Base-by-base conservation (phyloP, 1,140 invertebrate species). In the Eueides isabella region DNA sequence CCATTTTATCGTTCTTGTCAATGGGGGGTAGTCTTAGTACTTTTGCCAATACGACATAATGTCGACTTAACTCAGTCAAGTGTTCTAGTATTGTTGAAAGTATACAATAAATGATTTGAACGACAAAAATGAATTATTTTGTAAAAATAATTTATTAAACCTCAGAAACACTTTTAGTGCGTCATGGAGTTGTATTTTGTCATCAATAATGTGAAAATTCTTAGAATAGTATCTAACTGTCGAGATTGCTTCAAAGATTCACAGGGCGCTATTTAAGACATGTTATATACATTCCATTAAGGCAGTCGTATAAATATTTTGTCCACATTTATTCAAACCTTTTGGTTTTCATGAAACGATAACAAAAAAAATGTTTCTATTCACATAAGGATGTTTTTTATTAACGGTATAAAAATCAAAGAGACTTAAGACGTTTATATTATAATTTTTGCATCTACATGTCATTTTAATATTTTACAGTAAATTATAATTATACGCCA, bases 1-100 rank as follows among this genome's bases (percentile, higher is more conserved):
- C 41, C 62, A 71, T 65, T 71, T 67, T 75, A 75, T 75, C 63
- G 29, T 48, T n/a, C 33, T 75, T 67, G 29, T 30, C 74, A 12
- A 62, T 71, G 64, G 74, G 74, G 74, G 33, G 71, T 61, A 7
- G 12, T 55, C 48, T 55, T 55, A 55, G 23, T 55, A 26, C 48
- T 55, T 26, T 26, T 55, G 48, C 48, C 23, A 55, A 26, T 55
- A 55, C 2, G 23, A 3, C 4, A n/a, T 55, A 55, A 55, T 55
- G 48, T 55, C 19, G 26, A 26, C 19, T 55, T 23, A 55, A 23
- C 19, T 11, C 7, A 55, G 19, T 26, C 48, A 55, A 55, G 23
- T 26, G 7, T 11, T 48, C 48, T 55, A 11, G 3, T 55, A 55
- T 23, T 23, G 23, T n/a, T 23, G 7, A 11, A 55, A 6, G 19